Evolutionary conservation across 1,140 invertebrate genomes (phyloP), one percentile per base, ranked within the genome.

Genomic region (Glossosoma conforme): DNA sequence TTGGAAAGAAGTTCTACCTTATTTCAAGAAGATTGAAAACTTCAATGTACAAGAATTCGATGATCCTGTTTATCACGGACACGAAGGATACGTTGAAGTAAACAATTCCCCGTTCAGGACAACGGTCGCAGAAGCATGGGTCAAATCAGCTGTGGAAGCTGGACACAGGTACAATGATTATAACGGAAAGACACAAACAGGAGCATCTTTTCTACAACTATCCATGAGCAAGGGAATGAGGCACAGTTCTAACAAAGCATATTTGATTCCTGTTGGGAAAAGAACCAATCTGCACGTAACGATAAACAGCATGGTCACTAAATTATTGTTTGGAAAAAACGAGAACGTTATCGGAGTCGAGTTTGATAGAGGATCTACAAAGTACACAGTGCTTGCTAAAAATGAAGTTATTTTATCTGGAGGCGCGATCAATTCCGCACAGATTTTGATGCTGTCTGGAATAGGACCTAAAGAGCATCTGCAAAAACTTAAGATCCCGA

Each of bases 21-120:
- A 91, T 61, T 93, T 91, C 62, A 84, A 83, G 58, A 92, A 89
- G 65, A 69, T 85, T 2, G 88, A 91, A 70, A 67, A 67, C 30
- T 65, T 65, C 40, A 50, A 65, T 37, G 63, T 66, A 49, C 56
- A 58, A 18, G 56, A 63, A 19, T 52, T 22, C 10, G 14, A 32
- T 1, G 22, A 49, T 19, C 21, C 45, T 25, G 54, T 41, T 28
- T 65, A 64, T 52, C 82, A 85, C 50, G 65, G 63, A 2, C 76
- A 73, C 1, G 77, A 69, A 62, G 72, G 69, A 47, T 62, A 65
- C n/a, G 52, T 82, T 25, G 80, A 77, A 0, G 68, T 85, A 0
- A 74, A 82, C 55, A 77, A 83, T 48, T 65, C 80, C 0, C 78
- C 80, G 0, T 84, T 74, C 67, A 72, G 79, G 54, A 79, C 82